Conservation (phyloP, 2,113 vertebrate genomes). For the Equus quagga region DNA sequence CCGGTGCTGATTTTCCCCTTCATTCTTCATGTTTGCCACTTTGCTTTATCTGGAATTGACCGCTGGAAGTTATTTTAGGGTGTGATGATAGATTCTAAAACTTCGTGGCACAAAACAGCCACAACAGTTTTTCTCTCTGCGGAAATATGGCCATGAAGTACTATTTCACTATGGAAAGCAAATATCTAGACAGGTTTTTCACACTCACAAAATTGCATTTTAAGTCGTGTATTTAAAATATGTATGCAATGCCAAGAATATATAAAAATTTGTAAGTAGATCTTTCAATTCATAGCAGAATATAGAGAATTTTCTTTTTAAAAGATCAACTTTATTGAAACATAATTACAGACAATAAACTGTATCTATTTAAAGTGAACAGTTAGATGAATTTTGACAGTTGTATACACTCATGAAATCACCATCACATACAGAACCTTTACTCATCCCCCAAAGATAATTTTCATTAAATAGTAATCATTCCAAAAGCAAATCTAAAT, state of each 20-base stretch:
- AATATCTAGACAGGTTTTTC: background rate
- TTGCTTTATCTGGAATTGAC: constrained; percentile 41
- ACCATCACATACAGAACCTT: background rate
- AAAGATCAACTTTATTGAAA: background rate
- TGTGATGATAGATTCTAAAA: constrained; percentile 70
- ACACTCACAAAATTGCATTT: background rate
- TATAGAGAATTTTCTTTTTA: background rate
- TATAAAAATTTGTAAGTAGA: background rate
- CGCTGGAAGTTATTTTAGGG: constrained; percentile 57
- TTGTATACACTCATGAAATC: background rate
- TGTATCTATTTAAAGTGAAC: background rate
- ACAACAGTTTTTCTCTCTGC: constrained; percentile 31
- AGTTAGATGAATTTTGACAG: background rate
- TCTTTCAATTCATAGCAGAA: background rate
- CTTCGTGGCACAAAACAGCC: background rate
- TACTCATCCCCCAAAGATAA: background rate
- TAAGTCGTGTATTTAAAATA: background rate
- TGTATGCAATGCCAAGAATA: background rate
- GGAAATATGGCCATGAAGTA: background rate
- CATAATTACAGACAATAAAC: background rate
- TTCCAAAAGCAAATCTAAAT: constrained; percentile 15
- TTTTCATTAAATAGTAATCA: background rate
- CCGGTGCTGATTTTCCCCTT: constrained; percentile 46
- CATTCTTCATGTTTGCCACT: constrained; percentile 48
- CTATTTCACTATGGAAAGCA: background rate